phyloP scores from a whole-genome alignment of 2,888 invertebrate genomes.

The Drosophila phalerata region DNA sequence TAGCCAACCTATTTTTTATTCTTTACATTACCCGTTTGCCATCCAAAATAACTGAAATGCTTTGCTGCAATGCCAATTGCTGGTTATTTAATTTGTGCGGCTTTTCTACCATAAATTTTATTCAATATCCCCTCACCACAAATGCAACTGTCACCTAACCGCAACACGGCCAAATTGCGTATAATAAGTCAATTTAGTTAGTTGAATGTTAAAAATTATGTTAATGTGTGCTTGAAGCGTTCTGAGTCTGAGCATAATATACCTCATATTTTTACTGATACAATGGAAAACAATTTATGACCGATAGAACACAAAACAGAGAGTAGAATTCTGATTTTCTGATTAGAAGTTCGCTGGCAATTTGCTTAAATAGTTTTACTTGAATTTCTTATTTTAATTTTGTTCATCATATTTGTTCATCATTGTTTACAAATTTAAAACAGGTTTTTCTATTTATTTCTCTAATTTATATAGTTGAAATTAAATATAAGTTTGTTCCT shows the following conservation, averaged over 20 bases:
- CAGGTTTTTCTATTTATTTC: no score
- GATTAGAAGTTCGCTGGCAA: background rate
- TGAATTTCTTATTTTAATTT: background rate
- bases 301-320: background rate
- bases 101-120: slow-evolving; percentile 28
- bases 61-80: slow-evolving; percentile 26
- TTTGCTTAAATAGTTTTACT: no score
- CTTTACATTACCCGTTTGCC: background rate
- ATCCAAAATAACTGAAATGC: slow-evolving; percentile 37
- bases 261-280: background rate
- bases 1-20: slow-evolving; percentile 28
- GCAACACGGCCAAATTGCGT: slow-evolving; percentile 21
- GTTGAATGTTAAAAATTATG: slow-evolving; percentile 17
- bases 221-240: slow-evolving; percentile 7
- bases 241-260: background rate
- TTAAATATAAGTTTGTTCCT: background rate
- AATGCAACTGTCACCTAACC: slow-evolving; percentile 13
- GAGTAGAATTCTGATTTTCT: background rate
- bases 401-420: background rate
- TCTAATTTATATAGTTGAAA: background rate
- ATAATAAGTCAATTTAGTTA: slow-evolving; percentile 8
- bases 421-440: no score
- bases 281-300: background rate
- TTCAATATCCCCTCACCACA: slow-evolving; percentile 3
- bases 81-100: slow-evolving; percentile 29